Evolutionary conservation across 2,888 invertebrate genomes (phyloP), one percentile per base, ranked within the genome.

Genomic region (Andrena dorsata): DNA sequence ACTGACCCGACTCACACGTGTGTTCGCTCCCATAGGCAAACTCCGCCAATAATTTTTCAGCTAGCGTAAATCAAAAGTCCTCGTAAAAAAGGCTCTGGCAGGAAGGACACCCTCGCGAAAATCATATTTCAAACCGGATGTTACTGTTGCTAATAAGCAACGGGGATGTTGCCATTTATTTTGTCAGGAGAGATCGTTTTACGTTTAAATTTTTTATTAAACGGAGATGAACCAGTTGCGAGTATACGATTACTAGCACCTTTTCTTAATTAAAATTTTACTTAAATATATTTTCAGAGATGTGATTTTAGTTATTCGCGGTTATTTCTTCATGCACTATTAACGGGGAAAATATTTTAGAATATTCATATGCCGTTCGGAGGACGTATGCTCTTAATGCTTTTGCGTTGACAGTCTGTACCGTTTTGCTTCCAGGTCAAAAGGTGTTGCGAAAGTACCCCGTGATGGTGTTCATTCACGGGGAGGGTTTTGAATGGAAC

Each of bases 401-500:
- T 61, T 35, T n/a, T n/a, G 7, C n/a, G 16, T 49, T 73, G 26
- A 47, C 51, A 60, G 10, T 8, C 4, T 2, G 20, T 8, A 23
- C 0, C 30, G 47, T 49, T 75, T 53, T 75, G 30, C 28, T 16
- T 41, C 2, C 88, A 93, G 93, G 91, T 68, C 90, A 90, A 63
- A 87, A 84, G 70, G 88, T 75, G 66, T 70, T 87, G 0, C 95
- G 95, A 87, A 96, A 95, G 90, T 96, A 96, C 93, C 97, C 98
- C 0, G 98, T 98, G 0, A 95, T 99, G 93, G 97, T 99, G 65
- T 98, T 98, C 94, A 96, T 99, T 84, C 98, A 98, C 90, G 99
- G 98, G 0, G 99, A 99, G 93, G 98, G 98, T 0, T 99, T 98
- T 94, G 98, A 98, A 92, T 99, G 98, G 97, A 98, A 98, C 92